Evolutionary conservation across 2,113 vertebrate genomes (phyloP).

Genomic region (Hucho hucho): DNA sequence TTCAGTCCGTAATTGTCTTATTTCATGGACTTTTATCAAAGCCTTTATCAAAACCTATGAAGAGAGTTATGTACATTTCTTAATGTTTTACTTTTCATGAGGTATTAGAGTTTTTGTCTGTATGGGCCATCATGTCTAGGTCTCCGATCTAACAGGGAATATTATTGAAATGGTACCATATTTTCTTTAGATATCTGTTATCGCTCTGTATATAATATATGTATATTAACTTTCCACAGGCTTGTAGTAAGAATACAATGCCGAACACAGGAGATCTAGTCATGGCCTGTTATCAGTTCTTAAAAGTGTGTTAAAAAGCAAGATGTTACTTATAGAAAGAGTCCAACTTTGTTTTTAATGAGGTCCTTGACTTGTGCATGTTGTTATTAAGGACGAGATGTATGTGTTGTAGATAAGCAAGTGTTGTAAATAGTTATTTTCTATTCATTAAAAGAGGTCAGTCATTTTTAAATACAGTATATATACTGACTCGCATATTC

Average conservation of each 20-base stretch:
- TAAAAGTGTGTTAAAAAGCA: slow-evolving; percentile 49
- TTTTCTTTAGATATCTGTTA: slow-evolving; percentile 50
- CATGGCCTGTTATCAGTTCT: slow-evolving; percentile 36
- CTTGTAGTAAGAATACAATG: slow-evolving; percentile 63
- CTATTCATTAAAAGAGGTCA: too few species aligned
- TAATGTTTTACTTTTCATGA: slow-evolving; percentile 58
- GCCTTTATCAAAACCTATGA: slow-evolving; percentile 17
- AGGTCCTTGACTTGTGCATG: too few species aligned
- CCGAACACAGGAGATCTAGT: slow-evolving; percentile 14
- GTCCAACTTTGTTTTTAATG: too few species aligned
- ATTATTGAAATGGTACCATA: slow-evolving; percentile 53
- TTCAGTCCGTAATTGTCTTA: not conserved
- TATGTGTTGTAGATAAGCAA: too few species aligned
- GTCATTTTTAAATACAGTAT: too few species aligned
- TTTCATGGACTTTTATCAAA: slow-evolving; percentile 17
- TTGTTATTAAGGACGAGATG: too few species aligned
- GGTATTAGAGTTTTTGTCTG: slow-evolving; percentile 51
- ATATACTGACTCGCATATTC: not conserved
- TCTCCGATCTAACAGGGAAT: slow-evolving; percentile 61
- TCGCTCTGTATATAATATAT: slow-evolving; percentile 64
- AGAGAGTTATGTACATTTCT: slow-evolving; percentile 55
- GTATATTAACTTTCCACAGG: slow-evolving; percentile 67
- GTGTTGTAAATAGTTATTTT: too few species aligned
- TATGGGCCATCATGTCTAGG: slow-evolving; percentile 60
- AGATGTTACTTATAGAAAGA: too few species aligned